Conservation (phyloP, 1,140 invertebrate genomes). For the Doryteuthis pealeii region DNA sequence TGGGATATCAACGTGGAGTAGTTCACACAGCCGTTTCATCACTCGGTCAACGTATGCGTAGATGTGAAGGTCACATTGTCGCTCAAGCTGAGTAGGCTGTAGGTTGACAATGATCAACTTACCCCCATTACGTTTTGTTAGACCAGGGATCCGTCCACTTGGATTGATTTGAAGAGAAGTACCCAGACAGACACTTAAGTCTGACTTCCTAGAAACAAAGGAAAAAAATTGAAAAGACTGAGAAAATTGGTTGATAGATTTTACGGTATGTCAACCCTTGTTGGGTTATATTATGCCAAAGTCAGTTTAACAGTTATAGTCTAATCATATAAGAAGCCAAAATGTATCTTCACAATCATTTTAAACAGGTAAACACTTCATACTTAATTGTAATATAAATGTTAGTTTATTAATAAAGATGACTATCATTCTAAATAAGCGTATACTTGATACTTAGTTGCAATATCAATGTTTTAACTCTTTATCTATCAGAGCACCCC, state of each 20-base stretch:
- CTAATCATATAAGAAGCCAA: conserved; percentile 2
- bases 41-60: conserved; percentile 88
- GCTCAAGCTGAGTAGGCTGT: conserved; percentile 95
- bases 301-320: background rate
- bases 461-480: no score
- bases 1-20: conserved; percentile 41
- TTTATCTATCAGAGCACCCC: no score
- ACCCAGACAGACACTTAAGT: conserved; percentile 90
- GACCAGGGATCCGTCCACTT: conserved; percentile 89
- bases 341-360: no score
- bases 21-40: conserved; percentile 69
- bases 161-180: conserved; percentile 97
- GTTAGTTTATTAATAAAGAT: no score
- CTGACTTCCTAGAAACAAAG: conserved; percentile 71
- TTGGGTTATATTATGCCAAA: no score
- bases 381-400: no score
- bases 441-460: no score
- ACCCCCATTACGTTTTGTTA: conserved; percentile 83
- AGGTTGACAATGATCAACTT: conserved; percentile 94
- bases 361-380: no score
- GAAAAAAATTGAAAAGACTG: conserved; percentile 20
- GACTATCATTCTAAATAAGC: no score
- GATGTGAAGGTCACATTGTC: conserved; percentile 86
- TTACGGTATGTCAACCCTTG: no score
- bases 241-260: background rate